Conservation (phyloP, 1,140 invertebrate genomes). For the Thaumetopoea pityocampa region DNA sequence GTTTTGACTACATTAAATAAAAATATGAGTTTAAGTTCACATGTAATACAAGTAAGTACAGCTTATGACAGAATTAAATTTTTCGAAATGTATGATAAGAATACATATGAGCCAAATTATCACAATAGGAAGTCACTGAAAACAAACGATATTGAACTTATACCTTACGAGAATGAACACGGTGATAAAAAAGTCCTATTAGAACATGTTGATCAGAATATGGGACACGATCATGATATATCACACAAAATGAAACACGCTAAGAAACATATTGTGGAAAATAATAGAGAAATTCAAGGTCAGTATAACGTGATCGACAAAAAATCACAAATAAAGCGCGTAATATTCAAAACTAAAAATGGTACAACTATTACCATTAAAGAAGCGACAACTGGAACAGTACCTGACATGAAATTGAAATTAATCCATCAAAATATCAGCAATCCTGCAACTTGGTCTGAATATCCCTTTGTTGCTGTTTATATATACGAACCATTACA, state of each 20-base stretch:
- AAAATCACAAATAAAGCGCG: not conserved
- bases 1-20: not conserved
- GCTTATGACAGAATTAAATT: slow-evolving; percentile 53
- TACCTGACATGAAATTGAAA: not conserved
- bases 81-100: slow-evolving; percentile 58
- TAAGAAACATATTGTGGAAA: slow-evolving; percentile 30
- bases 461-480: slow-evolving; percentile 50
- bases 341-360: not conserved
- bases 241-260: slow-evolving; percentile 26
- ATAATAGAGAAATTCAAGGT: slow-evolving; percentile 7
- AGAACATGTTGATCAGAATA: slow-evolving; percentile 24
- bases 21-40: no score
- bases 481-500: slow-evolving; percentile 54
- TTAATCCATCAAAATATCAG: slow-evolving; percentile 1
- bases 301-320: not conserved
- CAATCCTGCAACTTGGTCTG: slow-evolving; percentile 29
- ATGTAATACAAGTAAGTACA: no score
- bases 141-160: slow-evolving; percentile 2
- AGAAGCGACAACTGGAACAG: not conserved
- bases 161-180: slow-evolving; percentile 3
- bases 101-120: slow-evolving; percentile 24
- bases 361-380: not conserved
- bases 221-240: slow-evolving; percentile 14
- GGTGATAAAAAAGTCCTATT: slow-evolving; percentile 25
- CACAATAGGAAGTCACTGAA: slow-evolving; percentile 1